A percentile compares a stretch with the other conserved stretches of the same genome.
phyloP scores from a whole-genome alignment of 1,140 invertebrate species.

The Drosophila asahinai region DNA sequence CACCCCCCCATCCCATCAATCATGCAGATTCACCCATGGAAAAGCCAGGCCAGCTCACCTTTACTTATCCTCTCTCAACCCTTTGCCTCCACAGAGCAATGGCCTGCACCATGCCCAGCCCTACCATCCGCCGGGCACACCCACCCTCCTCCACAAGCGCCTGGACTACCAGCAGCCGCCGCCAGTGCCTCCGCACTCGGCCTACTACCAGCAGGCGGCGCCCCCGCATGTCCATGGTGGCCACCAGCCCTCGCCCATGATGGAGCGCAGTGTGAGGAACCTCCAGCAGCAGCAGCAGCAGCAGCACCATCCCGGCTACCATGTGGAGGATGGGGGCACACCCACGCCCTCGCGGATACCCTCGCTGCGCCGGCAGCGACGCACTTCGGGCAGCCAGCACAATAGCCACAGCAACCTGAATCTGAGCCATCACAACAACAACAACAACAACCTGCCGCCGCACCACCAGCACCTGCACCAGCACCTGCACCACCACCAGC shows the following conservation, averaged over 20 bases:
- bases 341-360: constrained; percentile 74
- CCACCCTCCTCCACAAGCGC: constrained; percentile 72
- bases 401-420: constrained; percentile 75
- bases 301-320: constrained; percentile 23
- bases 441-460: constrained; percentile 38
- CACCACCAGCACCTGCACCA: constrained; percentile 56
- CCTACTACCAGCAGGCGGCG: constrained; percentile 63
- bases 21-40: constrained; percentile 8
- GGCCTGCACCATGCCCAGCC: constrained; percentile 81
- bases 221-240: constrained; percentile 7
- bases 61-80: not conserved
- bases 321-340: constrained; percentile 48
- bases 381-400: constrained; percentile 68
- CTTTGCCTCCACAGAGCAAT: constrained; percentile 37
- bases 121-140: constrained; percentile 73
- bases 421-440: constrained; percentile 45
- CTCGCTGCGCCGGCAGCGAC: constrained; percentile 72
- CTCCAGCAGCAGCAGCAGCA: constrained; percentile 64
- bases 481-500: constrained; percentile 34
- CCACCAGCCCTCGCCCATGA: constrained; percentile 57
- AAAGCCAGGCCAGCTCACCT: not conserved
- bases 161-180: constrained; percentile 70
- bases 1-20: constrained; percentile 27
- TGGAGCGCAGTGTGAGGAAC: constrained; percentile 73
- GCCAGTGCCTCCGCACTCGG: constrained; percentile 74